Percentiles rank a stretch among this genome's conserved stretches.
Conservation (phyloP, 2,888 invertebrate species). For the Drosophila paranaensis region DNA sequence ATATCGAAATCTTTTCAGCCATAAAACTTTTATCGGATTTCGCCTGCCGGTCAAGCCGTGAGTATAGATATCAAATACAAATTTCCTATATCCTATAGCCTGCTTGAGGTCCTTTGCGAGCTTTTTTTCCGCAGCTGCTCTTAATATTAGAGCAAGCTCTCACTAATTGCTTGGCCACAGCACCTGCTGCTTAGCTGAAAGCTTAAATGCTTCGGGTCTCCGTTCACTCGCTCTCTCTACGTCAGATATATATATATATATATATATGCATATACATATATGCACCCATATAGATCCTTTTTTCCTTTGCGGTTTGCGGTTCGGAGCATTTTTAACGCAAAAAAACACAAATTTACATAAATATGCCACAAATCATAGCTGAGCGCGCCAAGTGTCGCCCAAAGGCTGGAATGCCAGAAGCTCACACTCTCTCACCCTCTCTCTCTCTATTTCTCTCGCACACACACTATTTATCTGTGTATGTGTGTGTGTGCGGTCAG, state of each 20-base stretch:
- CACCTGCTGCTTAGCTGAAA: constrained; percentile 71
- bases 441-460: not conserved
- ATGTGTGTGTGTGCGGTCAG: constrained; percentile 50
- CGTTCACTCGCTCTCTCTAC: not conserved
- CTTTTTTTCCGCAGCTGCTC: constrained; percentile 29
- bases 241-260: not conserved
- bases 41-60: not conserved
- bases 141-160: constrained; percentile 48
- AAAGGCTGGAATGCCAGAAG: constrained; percentile 25
- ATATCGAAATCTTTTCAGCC: too few relatives aligned
- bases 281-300: not conserved
- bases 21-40: too few relatives aligned
- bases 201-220: constrained; percentile 24
- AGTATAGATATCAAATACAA: not conserved
- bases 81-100: constrained; percentile 1
- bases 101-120: not conserved
- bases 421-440: constrained; percentile 1
- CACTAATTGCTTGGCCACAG: constrained; percentile 78
- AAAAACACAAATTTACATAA: constrained; percentile 81
- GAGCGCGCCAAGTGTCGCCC: constrained; percentile 51
- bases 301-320: constrained; percentile 1
- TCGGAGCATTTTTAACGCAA: constrained; percentile 48
- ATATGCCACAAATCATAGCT: constrained; percentile 81
- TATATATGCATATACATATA: not conserved
- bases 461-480: not conserved